Evolutionary conservation across 1,140 invertebrate species (phyloP), one percentile per base, ranked within the genome.

Genomic region (Caerostris darwini): DNA sequence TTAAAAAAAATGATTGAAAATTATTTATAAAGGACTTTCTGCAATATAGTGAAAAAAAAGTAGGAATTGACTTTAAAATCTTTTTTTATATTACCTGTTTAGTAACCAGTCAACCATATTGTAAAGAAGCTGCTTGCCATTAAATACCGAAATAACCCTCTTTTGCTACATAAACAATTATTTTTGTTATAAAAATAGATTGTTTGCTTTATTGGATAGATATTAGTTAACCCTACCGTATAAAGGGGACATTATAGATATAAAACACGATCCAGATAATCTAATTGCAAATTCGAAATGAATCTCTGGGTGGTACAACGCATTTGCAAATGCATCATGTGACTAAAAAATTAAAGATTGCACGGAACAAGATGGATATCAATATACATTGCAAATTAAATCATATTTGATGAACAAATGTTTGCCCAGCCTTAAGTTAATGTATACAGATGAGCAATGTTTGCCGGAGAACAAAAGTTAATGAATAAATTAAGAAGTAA

Each of bases 241-340:
- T 34, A 34, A 34, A 34, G 34, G 34, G 34, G 34, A 34, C 2
- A 34, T 34, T 34, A 34, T 64, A 64, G 12, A 4, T 64, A 10
- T 64, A 17, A 64, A 64, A 64, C 17, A 10, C 4, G 12, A 64
- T 64, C 12, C 34, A 50, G 14, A 50, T 50, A 77, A 77, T 77
- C 71, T 77, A 77, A 77, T 77, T 77, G 71, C 34, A 77, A 77
- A 77, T 77, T 77, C 1, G 71, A 77, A 77, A 77, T 12, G 34
- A 77, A 34, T 34, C 34, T 77, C 7, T 10, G n/a, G 50, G 7
- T 77, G 34, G 8, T 34, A 77, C 14, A 77, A 77, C 34, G 7
- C 17, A 50, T 10, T 53, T 50, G 5, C 69, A 77, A 77, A 53
- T 77, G 5, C 7, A 10, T 3, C 53, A 5, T 12, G 10, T 77